Evolutionary conservation across 2,797 vertebrate genomes (phyloP), one percentile per base, ranked within the genome.

Genomic region (Steatocranus sp.): DNA sequence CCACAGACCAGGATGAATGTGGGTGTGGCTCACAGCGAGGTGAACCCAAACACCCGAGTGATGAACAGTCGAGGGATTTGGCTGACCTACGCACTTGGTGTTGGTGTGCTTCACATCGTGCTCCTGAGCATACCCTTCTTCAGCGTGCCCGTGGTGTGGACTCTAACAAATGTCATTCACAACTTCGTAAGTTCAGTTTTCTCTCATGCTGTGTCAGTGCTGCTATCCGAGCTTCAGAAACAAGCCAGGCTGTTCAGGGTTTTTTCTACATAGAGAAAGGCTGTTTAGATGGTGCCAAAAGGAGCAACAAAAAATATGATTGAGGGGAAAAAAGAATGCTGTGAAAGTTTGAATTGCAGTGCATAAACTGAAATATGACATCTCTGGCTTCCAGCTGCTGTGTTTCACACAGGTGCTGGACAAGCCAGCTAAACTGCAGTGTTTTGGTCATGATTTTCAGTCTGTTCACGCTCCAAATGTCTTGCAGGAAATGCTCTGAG

Each of bases 21-120:
- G 86, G 98, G 98, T 78, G 98, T 99, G 88, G 98, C 98, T 83
- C 98, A 99, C 96, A 99, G 98, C 41, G 98, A 99, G 94, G 98
- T 98, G 86, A 99, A 99, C 93, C 98, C 98, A 70, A 99, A 99
- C 92, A 99, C 98, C 0, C 96, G 97, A 73, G 98, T 99, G 87
- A 99, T 99, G 98, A 99, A 97, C 95, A 99, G 98, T 86, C 96
- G 98, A 63, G 98, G 98, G 82, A 99, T 99, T 96, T 99, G 98
- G 98, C 96, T 99, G 94, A 99, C 98, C 0, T 99, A 99, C 0
- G 96, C 97, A 0, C 94, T 99, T 0, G 98, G 98, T 76, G 98
- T 99, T 9, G 97, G 97, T 85, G 96, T 98, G 86, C 98, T 99
- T 90, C 98, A 99, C 93, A 96, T 99, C 17, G 98, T 99, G 84